Evolutionary conservation across 2,888 invertebrate species (phyloP).

Genomic region (Nomada goodeniana): DNA sequence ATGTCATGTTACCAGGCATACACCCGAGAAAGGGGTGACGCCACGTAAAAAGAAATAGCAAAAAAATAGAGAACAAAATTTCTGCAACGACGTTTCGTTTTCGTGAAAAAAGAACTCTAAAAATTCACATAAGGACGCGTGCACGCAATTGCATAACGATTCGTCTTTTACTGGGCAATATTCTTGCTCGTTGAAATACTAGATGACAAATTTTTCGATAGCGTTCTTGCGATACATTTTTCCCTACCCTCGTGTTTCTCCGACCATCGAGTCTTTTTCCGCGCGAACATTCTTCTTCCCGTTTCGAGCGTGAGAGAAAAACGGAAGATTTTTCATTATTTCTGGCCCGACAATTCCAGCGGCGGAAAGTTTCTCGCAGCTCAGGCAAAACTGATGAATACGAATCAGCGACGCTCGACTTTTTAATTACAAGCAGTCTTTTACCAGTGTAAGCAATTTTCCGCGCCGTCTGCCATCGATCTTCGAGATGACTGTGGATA

Average conservation of each 20-base stretch:
- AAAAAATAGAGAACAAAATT: no score
- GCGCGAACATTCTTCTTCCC: background rate
- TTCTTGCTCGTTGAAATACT: slow-evolving; percentile 35
- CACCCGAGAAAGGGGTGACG: no score
- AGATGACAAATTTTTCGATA: slow-evolving; percentile 3
- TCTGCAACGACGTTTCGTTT: no score
- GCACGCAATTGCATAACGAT: slow-evolving; percentile 1
- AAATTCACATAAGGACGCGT: no score
- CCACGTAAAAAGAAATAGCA: no score
- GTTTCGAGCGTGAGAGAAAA: slow-evolving; percentile 20
- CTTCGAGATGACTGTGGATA: slow-evolving; percentile 45
- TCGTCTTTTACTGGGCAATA: slow-evolving; percentile 52
- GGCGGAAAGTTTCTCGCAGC: slow-evolving; percentile 33
- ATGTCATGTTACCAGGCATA: no score
- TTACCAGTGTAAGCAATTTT: slow-evolving; percentile 62
- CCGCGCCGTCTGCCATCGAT: slow-evolving; percentile 50
- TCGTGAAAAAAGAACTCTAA: no score
- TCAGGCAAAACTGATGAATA: slow-evolving; percentile 60
- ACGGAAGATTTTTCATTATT: slow-evolving; percentile 49
- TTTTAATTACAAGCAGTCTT: slow-evolving; percentile 61
- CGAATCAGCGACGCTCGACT: slow-evolving; percentile 62
- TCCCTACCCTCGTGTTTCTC: slow-evolving; percentile 10
- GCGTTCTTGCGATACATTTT: background rate
- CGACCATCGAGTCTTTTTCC: background rate
- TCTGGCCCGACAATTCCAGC: slow-evolving; percentile 11